These are phyloP conservation scores for Desmodus rotundus DNA, from an alignment of 2,113 vertebrate species.

Conservation along the genomic window DNA sequence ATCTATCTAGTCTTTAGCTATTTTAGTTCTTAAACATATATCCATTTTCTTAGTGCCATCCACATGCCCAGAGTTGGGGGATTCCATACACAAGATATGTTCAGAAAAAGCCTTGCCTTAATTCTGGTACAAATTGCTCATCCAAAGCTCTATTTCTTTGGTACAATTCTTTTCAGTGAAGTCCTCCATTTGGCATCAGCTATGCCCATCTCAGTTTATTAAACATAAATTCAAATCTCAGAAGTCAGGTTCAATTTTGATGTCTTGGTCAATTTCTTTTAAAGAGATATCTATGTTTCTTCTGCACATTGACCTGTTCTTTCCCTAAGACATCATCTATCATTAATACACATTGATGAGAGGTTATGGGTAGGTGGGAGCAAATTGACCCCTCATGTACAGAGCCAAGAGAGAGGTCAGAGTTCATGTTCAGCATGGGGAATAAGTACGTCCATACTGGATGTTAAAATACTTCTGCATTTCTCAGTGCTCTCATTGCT, in stretches of 20 bases:
- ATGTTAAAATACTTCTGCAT: neutral
- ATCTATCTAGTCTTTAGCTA: neutral
- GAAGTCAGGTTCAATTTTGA: neutral
- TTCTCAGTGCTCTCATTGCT: neutral
- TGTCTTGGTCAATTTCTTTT: neutral
- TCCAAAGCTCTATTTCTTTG: neutral
- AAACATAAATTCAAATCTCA: neutral
- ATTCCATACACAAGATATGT: neutral
- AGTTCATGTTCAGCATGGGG: neutral
- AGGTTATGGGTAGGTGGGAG: neutral
- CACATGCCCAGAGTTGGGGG: neutral
- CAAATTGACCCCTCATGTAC: neutral
- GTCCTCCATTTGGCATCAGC: neutral
- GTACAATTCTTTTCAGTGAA: neutral
- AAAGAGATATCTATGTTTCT: neutral
- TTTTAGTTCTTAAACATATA: neutral
- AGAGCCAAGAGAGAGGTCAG: neutral
- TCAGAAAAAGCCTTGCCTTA: neutral
- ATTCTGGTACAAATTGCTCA: neutral
- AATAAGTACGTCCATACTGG: neutral
- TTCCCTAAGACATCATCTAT: neutral
- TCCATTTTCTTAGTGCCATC: neutral
- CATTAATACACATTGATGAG: neutral
- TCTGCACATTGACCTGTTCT: neutral
- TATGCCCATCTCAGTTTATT: neutral